A percentile compares a stretch with the other conserved stretches of the same genome.
Conservation (phyloP, 2,888 invertebrate species). For the Spilosoma lubricipeda region DNA sequence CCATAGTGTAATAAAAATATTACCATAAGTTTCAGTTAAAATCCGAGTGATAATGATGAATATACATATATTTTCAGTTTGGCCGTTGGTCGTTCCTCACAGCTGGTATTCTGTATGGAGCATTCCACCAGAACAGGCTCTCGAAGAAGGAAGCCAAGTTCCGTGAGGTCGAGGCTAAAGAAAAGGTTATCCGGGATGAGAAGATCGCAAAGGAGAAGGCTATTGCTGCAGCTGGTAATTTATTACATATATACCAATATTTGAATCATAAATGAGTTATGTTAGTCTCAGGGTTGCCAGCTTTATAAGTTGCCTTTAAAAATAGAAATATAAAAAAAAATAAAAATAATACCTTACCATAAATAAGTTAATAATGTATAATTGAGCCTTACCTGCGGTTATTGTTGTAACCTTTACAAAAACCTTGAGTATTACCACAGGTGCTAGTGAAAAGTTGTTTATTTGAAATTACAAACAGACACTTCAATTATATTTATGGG, state of each 20-base stretch:
- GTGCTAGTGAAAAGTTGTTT: too few species aligned
- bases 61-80: constrained; percentile 84
- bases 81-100: constrained; percentile 92
- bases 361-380: too few species aligned
- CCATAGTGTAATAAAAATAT: background rate
- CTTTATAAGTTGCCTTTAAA: background rate
- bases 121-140: constrained; percentile 89
- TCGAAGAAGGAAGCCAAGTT: constrained; percentile 88
- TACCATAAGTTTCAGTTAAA: background rate
- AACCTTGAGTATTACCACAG: too few species aligned
- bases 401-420: too few species aligned
- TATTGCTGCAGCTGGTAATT: constrained; percentile 85
- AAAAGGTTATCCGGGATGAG: constrained; percentile 89
- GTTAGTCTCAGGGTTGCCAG: background rate
- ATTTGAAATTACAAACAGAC: too few species aligned
- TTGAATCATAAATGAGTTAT: background rate
- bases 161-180: constrained; percentile 89
- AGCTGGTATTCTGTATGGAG: constrained; percentile 91
- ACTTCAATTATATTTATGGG: too few species aligned
- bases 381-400: too few species aligned
- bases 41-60: background rate
- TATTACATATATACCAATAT: background rate
- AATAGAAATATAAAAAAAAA: background rate
- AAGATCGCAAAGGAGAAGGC: constrained; percentile 91
- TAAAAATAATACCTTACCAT: too few species aligned